Percentiles rank a stretch among this genome's conserved stretches.
Conservation (phyloP, 2,888 invertebrate species). For the Baronia brevicornis region DNA sequence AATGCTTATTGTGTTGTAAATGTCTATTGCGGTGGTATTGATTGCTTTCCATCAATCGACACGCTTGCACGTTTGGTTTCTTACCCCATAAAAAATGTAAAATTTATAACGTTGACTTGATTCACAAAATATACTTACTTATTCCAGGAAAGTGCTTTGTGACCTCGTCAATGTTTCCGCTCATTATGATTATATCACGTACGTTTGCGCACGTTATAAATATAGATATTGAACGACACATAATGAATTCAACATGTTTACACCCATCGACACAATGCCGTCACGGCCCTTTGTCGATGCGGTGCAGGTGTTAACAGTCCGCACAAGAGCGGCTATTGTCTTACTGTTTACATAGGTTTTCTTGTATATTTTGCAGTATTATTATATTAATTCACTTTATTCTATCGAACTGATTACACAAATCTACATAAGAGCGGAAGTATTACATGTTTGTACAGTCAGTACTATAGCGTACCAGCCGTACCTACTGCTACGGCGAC, state of each 20-base stretch:
- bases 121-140: no score
- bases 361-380: constrained; percentile 13
- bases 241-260: constrained; percentile 6
- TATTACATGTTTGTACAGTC: constrained; percentile 1
- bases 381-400: constrained; percentile 5
- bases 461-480: constrained; percentile 3
- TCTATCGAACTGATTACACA: constrained; percentile 12
- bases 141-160: no score
- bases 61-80: no score
- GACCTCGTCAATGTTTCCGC: no score
- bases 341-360: constrained; percentile 36
- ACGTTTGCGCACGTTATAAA: constrained; percentile 10
- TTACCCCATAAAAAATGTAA: no score
- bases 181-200: constrained; percentile 10
- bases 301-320: constrained; percentile 14
- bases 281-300: constrained; percentile 9
- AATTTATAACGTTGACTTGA: no score
- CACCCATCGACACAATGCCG: constrained; percentile 11
- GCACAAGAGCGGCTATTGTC: constrained; percentile 30
- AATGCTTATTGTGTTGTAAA: no score
- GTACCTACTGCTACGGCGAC: no score
- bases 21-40: no score
- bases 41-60: no score
- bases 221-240: constrained; percentile 8
- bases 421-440: constrained; percentile 6